Base-by-base conservation (phyloP, 2,888 invertebrate species). In the Catocala nupta region DNA sequence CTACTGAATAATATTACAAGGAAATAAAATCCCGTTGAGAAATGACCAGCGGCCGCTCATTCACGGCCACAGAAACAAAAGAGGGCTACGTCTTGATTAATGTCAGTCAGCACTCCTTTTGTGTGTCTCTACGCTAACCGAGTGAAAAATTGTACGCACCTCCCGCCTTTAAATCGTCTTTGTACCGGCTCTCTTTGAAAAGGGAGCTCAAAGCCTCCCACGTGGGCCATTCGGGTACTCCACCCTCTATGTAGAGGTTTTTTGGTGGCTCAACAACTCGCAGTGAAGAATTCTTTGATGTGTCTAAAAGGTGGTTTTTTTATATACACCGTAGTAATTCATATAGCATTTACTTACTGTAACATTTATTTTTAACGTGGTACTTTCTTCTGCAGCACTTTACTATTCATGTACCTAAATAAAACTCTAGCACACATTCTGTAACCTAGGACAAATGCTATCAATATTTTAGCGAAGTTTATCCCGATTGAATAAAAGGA, bases 101-200 rank as follows among this genome's bases (percentile, higher is more conserved):
- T 73, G 74, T 68, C 74, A 62, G 63, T 59, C 69, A 53, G 65
- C 57, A 43, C 51, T 68, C 59, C 71, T 73, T 78, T 79, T 75
- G 71, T 71, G 58, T 43, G 65, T 62, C 65, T 25, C 25, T 25
- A 59, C 65, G 59, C 59, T 70, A 75, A 68, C 75, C 65, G 70
- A 72, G 59, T 73, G 81, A 77, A 72, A 74, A 65, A 81, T 78
- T 66, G 73, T 63, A 49, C 66, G 52, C 68, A 54, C 61, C 58
- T 59, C 59, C 49, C 16, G 58, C 43, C 52, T 48, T 42, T 61
- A 65, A 63, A 64, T 61, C 60, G 58, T 64, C 65, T 70, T 63
- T 61, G 63, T 68, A 56, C 55, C 34, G 53, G 52, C 53, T 51
- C 61, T 60, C 55, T 33, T 73, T 67, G 60, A 63, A 45, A 63